phyloP scores from a whole-genome alignment of 2,888 invertebrate genomes.

The Quadriops clusia region DNA sequence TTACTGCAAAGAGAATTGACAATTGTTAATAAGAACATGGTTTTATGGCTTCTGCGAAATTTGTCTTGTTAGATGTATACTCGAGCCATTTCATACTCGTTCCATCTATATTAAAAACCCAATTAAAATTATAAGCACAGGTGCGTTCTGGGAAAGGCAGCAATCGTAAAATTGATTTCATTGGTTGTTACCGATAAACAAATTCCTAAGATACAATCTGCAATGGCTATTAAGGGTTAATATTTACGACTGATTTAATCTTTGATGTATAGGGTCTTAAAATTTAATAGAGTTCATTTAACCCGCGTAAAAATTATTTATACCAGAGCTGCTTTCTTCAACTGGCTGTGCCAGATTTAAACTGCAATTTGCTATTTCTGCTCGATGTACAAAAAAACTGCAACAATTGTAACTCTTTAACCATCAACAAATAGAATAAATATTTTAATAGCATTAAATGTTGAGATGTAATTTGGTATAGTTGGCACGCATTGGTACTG shows the following conservation, averaged over 20 bases:
- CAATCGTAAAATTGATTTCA: slow-evolving; percentile 33
- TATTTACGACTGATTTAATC: slow-evolving; percentile 33
- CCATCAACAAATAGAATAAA: slow-evolving; percentile 11
- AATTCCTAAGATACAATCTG: slow-evolving; percentile 33
- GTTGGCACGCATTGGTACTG: slow-evolving; percentile 34
- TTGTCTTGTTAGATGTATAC: background rate
- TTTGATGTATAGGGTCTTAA: slow-evolving; percentile 32
- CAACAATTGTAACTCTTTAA: background rate
- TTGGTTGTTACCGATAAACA: slow-evolving; percentile 27
- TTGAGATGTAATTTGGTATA: slow-evolving; percentile 31
- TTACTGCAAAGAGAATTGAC: too few relatives aligned
- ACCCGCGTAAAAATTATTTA: slow-evolving; percentile 16
- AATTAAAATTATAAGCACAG: slow-evolving; percentile 32
- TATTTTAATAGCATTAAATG: slow-evolving; percentile 29
- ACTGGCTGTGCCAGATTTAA: too few relatives aligned
- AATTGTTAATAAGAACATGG: too few relatives aligned
- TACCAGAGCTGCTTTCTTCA: slow-evolving; percentile 5
- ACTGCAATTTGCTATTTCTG: too few relatives aligned
- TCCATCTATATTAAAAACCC: slow-evolving; percentile 9
- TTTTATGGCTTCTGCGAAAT: slow-evolving; percentile 8
- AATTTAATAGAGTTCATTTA: slow-evolving; percentile 26
- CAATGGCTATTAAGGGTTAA: slow-evolving; percentile 26
- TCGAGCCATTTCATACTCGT: slow-evolving; percentile 4
- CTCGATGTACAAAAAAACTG: too few relatives aligned
- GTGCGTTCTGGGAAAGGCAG: slow-evolving; percentile 27